Conservation (phyloP, 2,888 invertebrate genomes). For the Cantharis lateralis region DNA sequence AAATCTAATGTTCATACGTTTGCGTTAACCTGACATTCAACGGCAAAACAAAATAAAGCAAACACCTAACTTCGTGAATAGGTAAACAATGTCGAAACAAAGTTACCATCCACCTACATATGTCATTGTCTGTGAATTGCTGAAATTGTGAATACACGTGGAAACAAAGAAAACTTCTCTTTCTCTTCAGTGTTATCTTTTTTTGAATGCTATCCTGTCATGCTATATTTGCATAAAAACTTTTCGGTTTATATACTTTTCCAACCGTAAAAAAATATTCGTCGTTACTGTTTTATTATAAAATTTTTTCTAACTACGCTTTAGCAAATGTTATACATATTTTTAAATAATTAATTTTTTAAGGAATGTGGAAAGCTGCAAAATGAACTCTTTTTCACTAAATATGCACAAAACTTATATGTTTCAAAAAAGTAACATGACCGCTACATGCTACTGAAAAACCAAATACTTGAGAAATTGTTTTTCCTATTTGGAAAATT, state of each 20-base stretch:
- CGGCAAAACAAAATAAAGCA: conserved; percentile 22
- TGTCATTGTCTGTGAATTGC: conserved; percentile 24
- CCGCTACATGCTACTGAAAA: too few relatives aligned
- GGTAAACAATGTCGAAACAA: conserved; percentile 20
- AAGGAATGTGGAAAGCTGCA: background rate
- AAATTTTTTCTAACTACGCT: background rate
- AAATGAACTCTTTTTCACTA: background rate
- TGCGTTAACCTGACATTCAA: conserved; percentile 24
- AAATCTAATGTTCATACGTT: conserved; percentile 24
- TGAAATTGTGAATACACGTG: conserved; percentile 11
- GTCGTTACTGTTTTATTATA: background rate
- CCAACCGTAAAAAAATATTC: background rate
- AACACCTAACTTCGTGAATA: conserved; percentile 24
- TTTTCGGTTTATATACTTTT: background rate
- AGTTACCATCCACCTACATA: conserved; percentile 25
- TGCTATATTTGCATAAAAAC: background rate
- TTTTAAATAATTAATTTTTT: background rate
- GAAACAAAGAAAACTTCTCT: background rate
- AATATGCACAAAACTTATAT: background rate
- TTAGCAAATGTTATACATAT: background rate
- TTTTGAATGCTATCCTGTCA: background rate
- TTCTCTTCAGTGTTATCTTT: conserved; percentile 2
- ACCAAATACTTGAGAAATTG: too few relatives aligned
- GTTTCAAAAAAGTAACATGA: background rate
- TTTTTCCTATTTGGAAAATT: too few relatives aligned